These are phyloP conservation scores for Drosophila kikkawai DNA, from an alignment of 1,140 invertebrate species.

Conservation along the genomic window DNA sequence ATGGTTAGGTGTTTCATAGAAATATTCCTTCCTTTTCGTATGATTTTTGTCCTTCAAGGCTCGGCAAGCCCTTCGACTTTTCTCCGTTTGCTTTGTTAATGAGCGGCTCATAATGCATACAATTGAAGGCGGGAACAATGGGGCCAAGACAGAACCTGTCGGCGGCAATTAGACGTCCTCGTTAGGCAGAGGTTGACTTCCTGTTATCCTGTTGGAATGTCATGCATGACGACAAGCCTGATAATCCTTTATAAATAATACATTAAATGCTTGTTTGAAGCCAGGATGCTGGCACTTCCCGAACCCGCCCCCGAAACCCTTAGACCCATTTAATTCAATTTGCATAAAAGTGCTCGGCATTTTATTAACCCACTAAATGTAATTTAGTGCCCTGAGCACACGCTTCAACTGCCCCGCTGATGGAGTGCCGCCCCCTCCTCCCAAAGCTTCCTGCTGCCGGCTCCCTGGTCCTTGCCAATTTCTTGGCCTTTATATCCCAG, in stretches of 20 bases:
- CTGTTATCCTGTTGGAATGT: conserved; percentile 60
- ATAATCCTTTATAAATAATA: conserved; percentile 81
- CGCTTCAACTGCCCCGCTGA: conserved; percentile 70
- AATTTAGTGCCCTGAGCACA: conserved; percentile 61
- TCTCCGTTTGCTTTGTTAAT: conserved; percentile 80
- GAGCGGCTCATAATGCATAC: conserved; percentile 74
- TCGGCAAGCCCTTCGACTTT: conserved; percentile 48
- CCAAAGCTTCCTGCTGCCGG: neutral
- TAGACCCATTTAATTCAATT: conserved; percentile 72
- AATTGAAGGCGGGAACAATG: conserved; percentile 70
- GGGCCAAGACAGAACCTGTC: conserved; percentile 34
- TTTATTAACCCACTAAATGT: conserved; percentile 79
- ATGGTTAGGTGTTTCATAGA: conserved; percentile 53
- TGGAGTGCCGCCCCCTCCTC: conserved; percentile 41
- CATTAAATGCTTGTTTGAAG: conserved; percentile 58
- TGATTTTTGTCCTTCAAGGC: conserved; percentile 55
- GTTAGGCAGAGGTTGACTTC: conserved; percentile 71
- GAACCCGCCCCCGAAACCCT: conserved; percentile 7
- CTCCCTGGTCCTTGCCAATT: conserved; percentile 20
- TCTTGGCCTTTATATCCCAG: conserved; percentile 47
- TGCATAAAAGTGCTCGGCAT: conserved; percentile 76
- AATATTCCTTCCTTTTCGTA: conserved; percentile 46
- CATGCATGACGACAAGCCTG: conserved; percentile 54
- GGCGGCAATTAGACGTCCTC: conserved; percentile 72
- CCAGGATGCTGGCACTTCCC: conserved; percentile 22